These are phyloP conservation scores for Rhagologus leucostigma DNA, from an alignment of 2,113 vertebrate species.

Conservation along the genomic window DNA sequence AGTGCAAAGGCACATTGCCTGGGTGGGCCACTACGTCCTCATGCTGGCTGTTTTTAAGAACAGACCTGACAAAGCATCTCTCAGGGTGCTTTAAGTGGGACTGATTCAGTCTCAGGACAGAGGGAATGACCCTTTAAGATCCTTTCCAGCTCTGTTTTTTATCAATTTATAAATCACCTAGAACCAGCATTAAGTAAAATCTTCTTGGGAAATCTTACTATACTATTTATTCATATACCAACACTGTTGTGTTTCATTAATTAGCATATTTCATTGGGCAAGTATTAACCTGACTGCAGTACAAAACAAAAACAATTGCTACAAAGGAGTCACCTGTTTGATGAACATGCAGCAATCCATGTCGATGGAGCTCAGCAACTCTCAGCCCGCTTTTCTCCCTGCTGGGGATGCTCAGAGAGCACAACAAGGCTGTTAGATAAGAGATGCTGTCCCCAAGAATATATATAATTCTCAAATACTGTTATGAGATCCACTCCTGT, in stretches of 20 bases:
- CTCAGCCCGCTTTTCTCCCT: neutral
- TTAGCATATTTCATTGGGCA: neutral
- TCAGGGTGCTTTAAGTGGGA: neutral
- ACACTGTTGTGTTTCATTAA: neutral
- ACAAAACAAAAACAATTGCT: neutral
- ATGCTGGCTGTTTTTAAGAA: neutral
- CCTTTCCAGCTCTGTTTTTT: neutral
- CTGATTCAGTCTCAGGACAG: neutral
- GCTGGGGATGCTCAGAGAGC: neutral
- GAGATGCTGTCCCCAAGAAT: neutral
- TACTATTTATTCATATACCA: neutral
- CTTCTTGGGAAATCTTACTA: neutral
- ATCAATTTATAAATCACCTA: neutral
- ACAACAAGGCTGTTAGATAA: neutral
- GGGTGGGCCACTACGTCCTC: neutral
- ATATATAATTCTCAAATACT: neutral
- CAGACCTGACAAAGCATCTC: neutral
- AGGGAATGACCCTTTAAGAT: neutral
- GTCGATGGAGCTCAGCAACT: neutral
- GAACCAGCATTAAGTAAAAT: neutral
- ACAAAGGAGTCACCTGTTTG: neutral
- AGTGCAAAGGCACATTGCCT: neutral
- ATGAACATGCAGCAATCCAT: neutral
- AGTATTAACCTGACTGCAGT: neutral
- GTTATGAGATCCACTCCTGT: fast-evolving